phyloP scores from a whole-genome alignment of 2,113 vertebrate genomes.

The Brachyistius frenatus region DNA sequence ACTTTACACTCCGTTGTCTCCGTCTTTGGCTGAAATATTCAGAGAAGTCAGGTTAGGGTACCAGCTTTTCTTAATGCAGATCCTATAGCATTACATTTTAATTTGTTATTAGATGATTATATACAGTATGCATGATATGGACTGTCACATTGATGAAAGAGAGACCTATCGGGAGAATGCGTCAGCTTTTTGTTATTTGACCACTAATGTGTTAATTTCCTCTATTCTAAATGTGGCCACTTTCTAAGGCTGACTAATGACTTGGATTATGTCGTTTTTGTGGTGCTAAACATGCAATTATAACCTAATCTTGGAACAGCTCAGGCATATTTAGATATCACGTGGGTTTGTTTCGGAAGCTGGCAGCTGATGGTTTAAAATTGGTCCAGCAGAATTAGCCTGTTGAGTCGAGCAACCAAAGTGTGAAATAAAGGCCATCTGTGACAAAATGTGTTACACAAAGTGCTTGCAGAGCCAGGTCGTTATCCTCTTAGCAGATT shows the following conservation, averaged over 20 bases:
- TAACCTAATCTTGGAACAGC: slow-evolving; percentile 49
- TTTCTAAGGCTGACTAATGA: slow-evolving; percentile 8
- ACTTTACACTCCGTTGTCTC: not conserved
- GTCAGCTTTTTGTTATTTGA: slow-evolving; percentile 27
- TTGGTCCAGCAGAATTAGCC: slow-evolving; percentile 52
- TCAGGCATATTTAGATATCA: slow-evolving; percentile 43
- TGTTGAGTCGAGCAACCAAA: slow-evolving; percentile 48
- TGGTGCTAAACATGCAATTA: slow-evolving; percentile 48
- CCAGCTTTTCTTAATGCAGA: slow-evolving; percentile 5
- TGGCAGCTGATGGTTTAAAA: slow-evolving; percentile 61
- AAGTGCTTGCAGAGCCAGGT: slow-evolving; percentile 49
- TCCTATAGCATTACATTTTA: not conserved
- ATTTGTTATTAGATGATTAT: not conserved
- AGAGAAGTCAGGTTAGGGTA: slow-evolving; percentile 1
- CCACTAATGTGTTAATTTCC: slow-evolving; percentile 28
- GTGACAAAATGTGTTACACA: slow-evolving; percentile 73
- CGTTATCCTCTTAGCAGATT: slow-evolving; percentile 67
- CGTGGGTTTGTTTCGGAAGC: slow-evolving; percentile 57
- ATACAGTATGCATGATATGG: not conserved
- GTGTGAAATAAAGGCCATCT: slow-evolving; percentile 73
- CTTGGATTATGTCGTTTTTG: slow-evolving; percentile 28
- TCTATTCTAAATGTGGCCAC: slow-evolving; percentile 11
- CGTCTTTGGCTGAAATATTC: slow-evolving; percentile 2
- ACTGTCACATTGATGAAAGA: slow-evolving; percentile 12
- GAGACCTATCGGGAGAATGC: not conserved